Evolutionary conservation across 2,113 vertebrate species (phyloP).

Genomic region (Corapipo altera): DNA sequence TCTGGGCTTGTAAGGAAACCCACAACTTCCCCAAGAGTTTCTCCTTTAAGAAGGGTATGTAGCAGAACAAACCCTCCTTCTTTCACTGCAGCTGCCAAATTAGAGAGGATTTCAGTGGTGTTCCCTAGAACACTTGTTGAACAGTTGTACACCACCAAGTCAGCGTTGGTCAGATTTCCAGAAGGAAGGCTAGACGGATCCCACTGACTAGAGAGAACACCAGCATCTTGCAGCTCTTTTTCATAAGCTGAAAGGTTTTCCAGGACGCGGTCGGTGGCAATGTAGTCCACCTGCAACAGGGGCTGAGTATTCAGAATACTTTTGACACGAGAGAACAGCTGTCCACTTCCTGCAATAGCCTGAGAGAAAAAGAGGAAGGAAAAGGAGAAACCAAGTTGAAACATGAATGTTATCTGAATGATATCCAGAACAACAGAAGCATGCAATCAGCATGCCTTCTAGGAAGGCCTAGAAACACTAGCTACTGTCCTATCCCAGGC

Average conservation of each 20-base stretch:
- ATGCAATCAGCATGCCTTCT: neutral
- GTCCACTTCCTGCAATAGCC: slow-evolving; percentile 84
- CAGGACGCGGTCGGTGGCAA: slow-evolving; percentile 74
- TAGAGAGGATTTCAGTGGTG: slow-evolving; percentile 66
- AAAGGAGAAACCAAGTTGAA: neutral
- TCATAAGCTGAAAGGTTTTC: slow-evolving; percentile 73
- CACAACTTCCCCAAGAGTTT: slow-evolving; percentile 83
- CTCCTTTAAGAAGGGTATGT: slow-evolving; percentile 85
- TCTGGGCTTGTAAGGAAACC: slow-evolving; percentile 79
- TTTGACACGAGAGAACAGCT: slow-evolving; percentile 79
- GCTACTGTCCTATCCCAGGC: neutral
- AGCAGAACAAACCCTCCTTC: slow-evolving; percentile 89
- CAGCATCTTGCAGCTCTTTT: slow-evolving; percentile 71
- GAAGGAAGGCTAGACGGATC: slow-evolving; percentile 77
- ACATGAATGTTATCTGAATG: neutral
- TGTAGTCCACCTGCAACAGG: slow-evolving; percentile 84
- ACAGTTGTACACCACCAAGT: slow-evolving; percentile 88
- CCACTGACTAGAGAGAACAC: slow-evolving; percentile 77
- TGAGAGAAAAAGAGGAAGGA: slow-evolving; percentile 15
- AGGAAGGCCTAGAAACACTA: neutral
- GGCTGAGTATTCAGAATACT: slow-evolving; percentile 84
- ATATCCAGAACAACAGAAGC: neutral
- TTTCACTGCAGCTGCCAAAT: slow-evolving; percentile 82
- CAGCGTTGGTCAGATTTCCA: slow-evolving; percentile 64
- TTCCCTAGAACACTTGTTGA: slow-evolving; percentile 59